A percentile compares a stretch with the other conserved stretches of the same genome.
Conservation (phyloP, 2,113 vertebrate genomes). For the Microcebus murinus region DNA sequence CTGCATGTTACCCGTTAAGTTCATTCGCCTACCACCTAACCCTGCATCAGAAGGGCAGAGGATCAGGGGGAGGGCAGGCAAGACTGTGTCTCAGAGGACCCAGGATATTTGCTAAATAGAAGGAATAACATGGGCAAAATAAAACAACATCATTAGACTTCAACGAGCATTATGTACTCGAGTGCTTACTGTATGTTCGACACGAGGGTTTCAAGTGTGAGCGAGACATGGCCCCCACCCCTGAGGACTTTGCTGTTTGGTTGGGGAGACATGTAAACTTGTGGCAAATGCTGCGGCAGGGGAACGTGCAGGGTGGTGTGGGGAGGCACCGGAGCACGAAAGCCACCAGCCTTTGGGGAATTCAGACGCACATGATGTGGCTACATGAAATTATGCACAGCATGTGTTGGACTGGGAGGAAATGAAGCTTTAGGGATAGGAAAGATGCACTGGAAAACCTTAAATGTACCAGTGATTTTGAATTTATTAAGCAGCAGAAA, state of each 20-base stretch:
- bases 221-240: neutral
- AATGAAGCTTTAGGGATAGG: neutral
- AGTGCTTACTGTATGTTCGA: neutral
- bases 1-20: rapidly evolving
- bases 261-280: neutral
- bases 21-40: neutral
- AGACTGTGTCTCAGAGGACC: neutral
- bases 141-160: rapidly evolving
- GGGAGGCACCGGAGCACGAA: neutral
- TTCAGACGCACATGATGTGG: neutral
- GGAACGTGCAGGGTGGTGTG: neutral
- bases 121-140: neutral
- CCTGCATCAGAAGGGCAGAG: neutral
- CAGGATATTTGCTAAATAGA: neutral
- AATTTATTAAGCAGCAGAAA: neutral
- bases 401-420: neutral
- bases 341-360: neutral
- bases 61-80: neutral
- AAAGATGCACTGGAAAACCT: neutral
- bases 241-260: neutral
- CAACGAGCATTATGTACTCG: too few species aligned
- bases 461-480: rapidly evolving
- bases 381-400: neutral
- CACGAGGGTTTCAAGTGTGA: neutral
- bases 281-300: neutral